phyloP scores from a whole-genome alignment of 53 echinoderm and acorn worm species.

The Holothuria scabra region DNA sequence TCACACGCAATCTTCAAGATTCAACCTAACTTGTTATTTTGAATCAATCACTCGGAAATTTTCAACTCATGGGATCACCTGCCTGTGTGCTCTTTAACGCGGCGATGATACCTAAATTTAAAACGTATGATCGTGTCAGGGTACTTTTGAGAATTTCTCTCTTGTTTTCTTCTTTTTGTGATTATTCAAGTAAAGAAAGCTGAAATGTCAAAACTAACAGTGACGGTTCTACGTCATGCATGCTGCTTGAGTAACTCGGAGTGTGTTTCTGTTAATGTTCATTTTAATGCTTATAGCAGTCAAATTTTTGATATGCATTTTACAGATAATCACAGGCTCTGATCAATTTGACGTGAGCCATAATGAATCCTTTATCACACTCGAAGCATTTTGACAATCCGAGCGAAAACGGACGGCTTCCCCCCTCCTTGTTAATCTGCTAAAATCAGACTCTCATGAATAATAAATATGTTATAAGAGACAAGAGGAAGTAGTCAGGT shows the following conservation, averaged over 20 bases:
- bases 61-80: slow-evolving; percentile 29
- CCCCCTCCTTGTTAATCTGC: slow-evolving; percentile 10
- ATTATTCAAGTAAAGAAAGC: slow-evolving; percentile 1
- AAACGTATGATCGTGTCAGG: slow-evolving; percentile 35
- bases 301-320: slow-evolving; percentile 13
- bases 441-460: slow-evolving; percentile 35
- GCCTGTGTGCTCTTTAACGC: slow-evolving; percentile 10
- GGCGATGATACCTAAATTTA: slow-evolving; percentile 15
- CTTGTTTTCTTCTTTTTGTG: not conserved
- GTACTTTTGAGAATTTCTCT: slow-evolving; percentile 12
- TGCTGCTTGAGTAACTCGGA: slow-evolving; percentile 5
- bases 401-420: slow-evolving; percentile 24
- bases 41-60: slow-evolving; percentile 28
- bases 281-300: not conserved
- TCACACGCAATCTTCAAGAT: slow-evolving; percentile 37
- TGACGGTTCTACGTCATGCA: slow-evolving; percentile 25
- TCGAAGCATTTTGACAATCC: slow-evolving; percentile 23
- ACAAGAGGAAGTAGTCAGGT: slow-evolving; percentile 22
- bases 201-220: slow-evolving; percentile 31
- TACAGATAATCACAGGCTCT: slow-evolving; percentile 21
- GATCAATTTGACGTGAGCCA: slow-evolving; percentile 5
- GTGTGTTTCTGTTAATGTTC: slow-evolving; percentile 2
- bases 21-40: slow-evolving; percentile 36
- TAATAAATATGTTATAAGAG: slow-evolving; percentile 20
- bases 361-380: slow-evolving; percentile 33